These are phyloP conservation scores for Agrotis segetum DNA, from an alignment of 2,888 invertebrate genomes.

Conservation along the genomic window DNA sequence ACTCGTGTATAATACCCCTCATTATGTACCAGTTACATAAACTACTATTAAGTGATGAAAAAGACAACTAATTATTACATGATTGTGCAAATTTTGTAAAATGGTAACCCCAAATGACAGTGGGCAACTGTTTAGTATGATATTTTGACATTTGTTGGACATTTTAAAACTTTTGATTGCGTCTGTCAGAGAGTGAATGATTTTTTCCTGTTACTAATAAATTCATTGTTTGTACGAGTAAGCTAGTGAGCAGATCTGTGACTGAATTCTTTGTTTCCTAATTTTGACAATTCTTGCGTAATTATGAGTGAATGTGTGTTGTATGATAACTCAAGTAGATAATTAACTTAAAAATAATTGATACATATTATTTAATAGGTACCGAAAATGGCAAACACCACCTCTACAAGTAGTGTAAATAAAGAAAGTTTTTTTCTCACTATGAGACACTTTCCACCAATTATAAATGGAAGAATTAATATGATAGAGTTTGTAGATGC, in stretches of 20 bases:
- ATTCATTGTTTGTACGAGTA: constrained; percentile 1
- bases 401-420: constrained; percentile 60
- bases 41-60: constrained; percentile 46
- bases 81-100: constrained; percentile 58
- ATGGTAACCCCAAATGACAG: constrained; percentile 66
- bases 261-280: not conserved
- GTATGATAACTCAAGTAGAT: constrained; percentile 44
- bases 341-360: constrained; percentile 1
- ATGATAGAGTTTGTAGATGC: constrained; percentile 92
- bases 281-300: constrained; percentile 18
- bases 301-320: constrained; percentile 62
- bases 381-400: constrained; percentile 74
- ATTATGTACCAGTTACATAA: too few relatives aligned
- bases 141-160: constrained; percentile 38
- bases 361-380: constrained; percentile 21
- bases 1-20: too few relatives aligned
- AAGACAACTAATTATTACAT: constrained; percentile 8
- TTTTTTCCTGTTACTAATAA: not conserved
- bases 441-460: constrained; percentile 87
- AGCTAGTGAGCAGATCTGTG: too few relatives aligned
- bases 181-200: constrained; percentile 10
- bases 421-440: constrained; percentile 68
- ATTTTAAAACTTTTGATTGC: constrained; percentile 1
- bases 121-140: constrained; percentile 61
- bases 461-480: constrained; percentile 91